Evolutionary conservation across 2,888 invertebrate genomes (phyloP).

Genomic region (Aspidiotus destructor): DNA sequence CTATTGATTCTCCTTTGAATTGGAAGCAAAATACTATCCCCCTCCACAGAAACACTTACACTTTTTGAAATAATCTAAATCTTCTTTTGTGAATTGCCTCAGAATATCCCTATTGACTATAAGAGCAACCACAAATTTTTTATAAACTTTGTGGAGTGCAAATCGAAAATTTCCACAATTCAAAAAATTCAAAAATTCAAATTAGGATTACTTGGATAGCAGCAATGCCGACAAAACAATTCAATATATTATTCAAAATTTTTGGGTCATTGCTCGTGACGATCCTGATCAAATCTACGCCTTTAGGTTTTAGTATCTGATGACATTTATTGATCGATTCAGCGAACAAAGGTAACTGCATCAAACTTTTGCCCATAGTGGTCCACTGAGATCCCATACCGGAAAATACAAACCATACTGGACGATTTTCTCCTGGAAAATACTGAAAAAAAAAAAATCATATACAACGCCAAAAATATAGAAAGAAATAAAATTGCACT

Average conservation of each 20-base stretch:
- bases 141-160: no score
- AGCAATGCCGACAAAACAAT: constrained; percentile 65
- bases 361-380: constrained; percentile 67
- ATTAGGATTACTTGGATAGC: constrained; percentile 48
- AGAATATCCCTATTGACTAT: no score
- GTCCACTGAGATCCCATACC: constrained; percentile 87
- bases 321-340: constrained; percentile 59
- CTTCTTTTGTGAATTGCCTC: no score
- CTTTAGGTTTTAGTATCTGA: constrained; percentile 52
- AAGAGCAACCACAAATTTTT: no score
- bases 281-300: constrained; percentile 55
- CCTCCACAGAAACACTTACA: no score
- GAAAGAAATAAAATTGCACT: background rate
- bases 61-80: no score
- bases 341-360: constrained; percentile 63
- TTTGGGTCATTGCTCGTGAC: constrained; percentile 53
- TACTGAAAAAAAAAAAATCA: constrained; percentile 44
- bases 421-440: constrained; percentile 54
- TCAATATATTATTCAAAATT: constrained; percentile 57
- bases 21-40: no score
- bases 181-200: no score
- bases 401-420: constrained; percentile 82
- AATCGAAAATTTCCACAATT: no score
- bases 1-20: no score
- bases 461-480: constrained; percentile 2